Evolutionary conservation across 2,888 invertebrate species (phyloP).

Genomic region (Sepioteuthis lessoniana): DNA sequence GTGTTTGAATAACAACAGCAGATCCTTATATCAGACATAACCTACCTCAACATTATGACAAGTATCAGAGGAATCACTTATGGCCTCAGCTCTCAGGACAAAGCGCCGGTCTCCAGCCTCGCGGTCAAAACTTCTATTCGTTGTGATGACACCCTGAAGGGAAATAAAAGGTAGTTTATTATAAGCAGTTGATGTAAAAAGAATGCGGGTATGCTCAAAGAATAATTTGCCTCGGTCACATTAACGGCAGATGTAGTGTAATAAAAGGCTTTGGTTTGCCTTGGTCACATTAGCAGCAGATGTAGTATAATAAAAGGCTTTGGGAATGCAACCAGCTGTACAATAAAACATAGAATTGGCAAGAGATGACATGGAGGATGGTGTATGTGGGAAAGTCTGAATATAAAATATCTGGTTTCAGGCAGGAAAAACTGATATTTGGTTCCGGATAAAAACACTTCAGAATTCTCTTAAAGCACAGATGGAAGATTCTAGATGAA

Average conservation of each 20-base stretch:
- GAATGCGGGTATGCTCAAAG: background rate
- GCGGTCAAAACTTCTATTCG: slow-evolving; percentile 47
- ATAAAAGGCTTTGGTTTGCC: background rate
- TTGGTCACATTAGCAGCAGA: background rate
- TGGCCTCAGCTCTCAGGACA: slow-evolving; percentile 35
- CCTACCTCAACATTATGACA: slow-evolving; percentile 43
- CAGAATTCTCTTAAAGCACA: too few species aligned
- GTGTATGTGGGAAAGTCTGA: too few species aligned
- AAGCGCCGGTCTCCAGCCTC: slow-evolving; percentile 43
- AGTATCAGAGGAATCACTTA: background rate
- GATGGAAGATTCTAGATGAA: too few species aligned
- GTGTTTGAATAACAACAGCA: too few species aligned
- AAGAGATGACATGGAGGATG: too few species aligned
- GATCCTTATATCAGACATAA: background rate
- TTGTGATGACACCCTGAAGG: slow-evolving; percentile 42
- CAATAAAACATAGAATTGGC: too few species aligned
- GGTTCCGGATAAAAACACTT: too few species aligned
- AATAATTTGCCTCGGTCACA: background rate
- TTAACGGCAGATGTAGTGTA: background rate
- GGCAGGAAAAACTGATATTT: too few species aligned
- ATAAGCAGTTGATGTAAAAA: background rate
- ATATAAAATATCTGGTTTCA: too few species aligned
- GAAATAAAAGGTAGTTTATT: background rate
- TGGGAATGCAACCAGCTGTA: too few species aligned
- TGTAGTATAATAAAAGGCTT: background rate